Evolutionary conservation across 2,113 vertebrate species (phyloP), one percentile per base, ranked within the genome.

Genomic region (Cyanistes caeruleus): DNA sequence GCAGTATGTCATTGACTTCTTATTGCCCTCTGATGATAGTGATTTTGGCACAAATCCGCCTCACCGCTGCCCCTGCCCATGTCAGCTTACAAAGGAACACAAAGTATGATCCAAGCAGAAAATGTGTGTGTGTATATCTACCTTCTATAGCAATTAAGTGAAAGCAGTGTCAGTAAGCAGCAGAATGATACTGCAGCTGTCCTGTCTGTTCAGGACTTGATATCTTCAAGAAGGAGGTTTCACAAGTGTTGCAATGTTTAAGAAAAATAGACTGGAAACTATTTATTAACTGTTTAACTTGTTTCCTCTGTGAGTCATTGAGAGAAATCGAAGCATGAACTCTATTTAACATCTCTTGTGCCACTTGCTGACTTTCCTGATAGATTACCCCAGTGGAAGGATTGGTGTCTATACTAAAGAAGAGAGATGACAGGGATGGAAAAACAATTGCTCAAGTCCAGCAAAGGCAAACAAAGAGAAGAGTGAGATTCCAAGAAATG

Each of bases 321-420:
- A 33, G 74, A 53, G 33, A 69, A 69, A 62, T 46, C 0, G 0
- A 68, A 53, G 19, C 28, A 24, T 53, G 84, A 39, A 28, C 23
- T 78, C 12, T 46, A 0, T 78, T 46, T 87, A 69, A 78, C 55
- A 53, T 62, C 39, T 91, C 39, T 87, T 78, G 39, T 94, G 48
- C 58, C 35, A 16, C 18, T 92, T 18, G 5, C 33, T 89, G 63
- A 94, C 56, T 92, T 87, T n/a, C 41, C 68, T 74, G 70, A 79
- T 92, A 99, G 99, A 97, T 98, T 41, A 96, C 97, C 56, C 99
- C 99, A 56, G 97, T 98, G 0, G 98, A 98, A 92, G 99, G 99
- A 12, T 93, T 99, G 80, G 98, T 99, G 58, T 99, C 99, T 60
- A 99, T 99, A 96, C 92, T 99, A 74, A 99, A 99, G 98, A 99